Evolutionary conservation across 2,888 invertebrate species (phyloP).

Genomic region (Pseudococcus jackbeardsleyi): DNA sequence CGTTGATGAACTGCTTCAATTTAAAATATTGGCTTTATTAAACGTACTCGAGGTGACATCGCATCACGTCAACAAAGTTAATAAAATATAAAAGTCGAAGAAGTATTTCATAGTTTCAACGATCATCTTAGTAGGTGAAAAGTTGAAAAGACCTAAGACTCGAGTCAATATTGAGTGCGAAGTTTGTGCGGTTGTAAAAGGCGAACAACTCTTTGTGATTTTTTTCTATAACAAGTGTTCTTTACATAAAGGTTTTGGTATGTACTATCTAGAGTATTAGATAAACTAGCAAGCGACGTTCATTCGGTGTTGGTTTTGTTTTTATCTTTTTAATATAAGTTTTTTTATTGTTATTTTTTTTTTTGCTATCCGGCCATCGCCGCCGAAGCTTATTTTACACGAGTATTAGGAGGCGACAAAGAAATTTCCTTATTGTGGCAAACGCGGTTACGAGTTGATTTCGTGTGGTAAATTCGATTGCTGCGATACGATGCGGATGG

Average conservation of each 20-base stretch:
- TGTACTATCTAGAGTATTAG: not conserved
- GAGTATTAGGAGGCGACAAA: not conserved
- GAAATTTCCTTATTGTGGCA: not conserved
- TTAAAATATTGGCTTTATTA: constrained; percentile 30
- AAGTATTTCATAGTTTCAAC: constrained; percentile 3
- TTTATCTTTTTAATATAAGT: not conserved
- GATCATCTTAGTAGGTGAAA: not conserved
- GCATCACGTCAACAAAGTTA: constrained; percentile 3
- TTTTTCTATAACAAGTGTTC: constrained; percentile 22
- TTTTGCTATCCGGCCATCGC: not conserved
- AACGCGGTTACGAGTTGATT: not conserved
- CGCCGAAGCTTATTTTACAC: constrained; percentile 5
- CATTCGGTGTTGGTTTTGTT: not conserved
- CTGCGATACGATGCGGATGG: not conserved
- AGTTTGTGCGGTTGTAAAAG: not conserved
- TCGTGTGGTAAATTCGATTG: not conserved
- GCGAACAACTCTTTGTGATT: not conserved
- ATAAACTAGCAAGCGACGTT: not conserved
- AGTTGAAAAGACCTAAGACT: constrained; percentile 1
- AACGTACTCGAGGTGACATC: not conserved
- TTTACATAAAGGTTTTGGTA: not conserved
- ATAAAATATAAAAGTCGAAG: not conserved
- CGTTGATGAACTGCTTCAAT: constrained; percentile 14
- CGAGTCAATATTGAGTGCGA: constrained; percentile 1
- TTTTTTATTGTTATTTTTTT: not conserved